Evolutionary conservation across 2,888 invertebrate species (phyloP), one percentile per base, ranked within the genome.

Genomic region (Ramazzottius varieornatus): DNA sequence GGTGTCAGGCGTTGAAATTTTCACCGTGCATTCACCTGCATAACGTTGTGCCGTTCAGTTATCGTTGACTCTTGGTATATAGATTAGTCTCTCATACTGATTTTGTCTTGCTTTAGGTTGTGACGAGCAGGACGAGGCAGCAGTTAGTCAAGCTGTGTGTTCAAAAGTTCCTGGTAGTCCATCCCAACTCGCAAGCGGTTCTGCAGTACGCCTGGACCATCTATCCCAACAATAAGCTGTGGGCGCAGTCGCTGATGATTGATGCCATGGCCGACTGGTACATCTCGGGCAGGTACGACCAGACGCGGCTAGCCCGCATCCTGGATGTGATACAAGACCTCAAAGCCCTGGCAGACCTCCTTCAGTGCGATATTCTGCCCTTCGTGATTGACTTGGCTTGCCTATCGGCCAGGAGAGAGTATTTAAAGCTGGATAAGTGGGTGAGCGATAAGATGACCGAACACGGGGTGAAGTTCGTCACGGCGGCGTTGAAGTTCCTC

Each of bases 201-300:
- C 69, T 64, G 24, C 8, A 64, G 1, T 63, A 54, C 54, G n/a
- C n/a, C 20, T 54, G 54, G 54, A 54, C 54, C 29, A 24, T 33
- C 63, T 65, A 33, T 63, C 20, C 54, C 34, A 2, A 4, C 33
- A 1, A 46, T 46, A 46, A 32, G 33, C 32, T 20, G 24, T 33
- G 63, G 68, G 67, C 70, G 74, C 4, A 72, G 73, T 2, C 70
- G 54, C 54, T 74, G 67, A 72, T 96, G 68, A 91, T 93, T 86
- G 88, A 90, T 72, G 84, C 91, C 1, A 94, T 96, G 93, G 89
- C 90, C 0, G 92, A 94, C 69, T 94, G 93, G 91, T 96, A 94
- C 77, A 81, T 86, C 70, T 82, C 74, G 85, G 69, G 90, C 84
- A 33, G 94, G 72, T 85, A 87, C 72, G 96, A 98, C 76, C 94